Evolutionary conservation across 2,888 invertebrate genomes (phyloP).

Genomic region (Nesidiocoris tenuis): DNA sequence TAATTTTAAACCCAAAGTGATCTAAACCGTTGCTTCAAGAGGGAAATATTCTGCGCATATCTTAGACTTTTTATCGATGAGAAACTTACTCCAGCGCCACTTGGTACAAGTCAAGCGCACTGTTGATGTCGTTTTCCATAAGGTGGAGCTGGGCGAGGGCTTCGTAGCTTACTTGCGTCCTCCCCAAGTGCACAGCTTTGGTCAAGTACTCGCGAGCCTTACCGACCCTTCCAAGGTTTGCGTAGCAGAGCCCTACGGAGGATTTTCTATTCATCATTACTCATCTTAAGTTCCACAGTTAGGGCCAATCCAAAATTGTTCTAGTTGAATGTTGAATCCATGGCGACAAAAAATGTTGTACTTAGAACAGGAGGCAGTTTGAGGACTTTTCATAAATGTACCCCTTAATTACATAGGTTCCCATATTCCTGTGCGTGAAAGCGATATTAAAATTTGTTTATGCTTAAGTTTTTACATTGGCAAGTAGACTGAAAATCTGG

Average conservation of each 20-base stretch:
- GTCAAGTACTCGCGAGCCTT: constrained; percentile 72
- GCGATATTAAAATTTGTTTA: no score
- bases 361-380: no score
- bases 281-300: background rate
- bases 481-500: no score
- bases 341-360: no score
- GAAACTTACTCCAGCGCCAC: constrained; percentile 58
- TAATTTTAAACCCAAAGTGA: background rate
- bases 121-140: constrained; percentile 64
- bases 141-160: constrained; percentile 70
- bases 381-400: no score
- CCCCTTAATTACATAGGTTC: no score
- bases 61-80: no score
- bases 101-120: constrained; percentile 71
- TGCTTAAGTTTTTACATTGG: no score
- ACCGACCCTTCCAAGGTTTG: constrained; percentile 66
- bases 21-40: background rate
- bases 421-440: no score
- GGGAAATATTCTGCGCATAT: no score
- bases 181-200: constrained; percentile 69
- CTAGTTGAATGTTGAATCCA: no score
- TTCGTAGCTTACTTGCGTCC: constrained; percentile 71
- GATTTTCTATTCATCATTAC: no score
- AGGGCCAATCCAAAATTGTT: background rate
- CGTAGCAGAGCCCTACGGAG: constrained; percentile 71